Percentiles rank a stretch among this genome's conserved stretches.
Evolutionary conservation across 2,888 invertebrate genomes (phyloP).

Genomic region (Slavum lentiscoides): DNA sequence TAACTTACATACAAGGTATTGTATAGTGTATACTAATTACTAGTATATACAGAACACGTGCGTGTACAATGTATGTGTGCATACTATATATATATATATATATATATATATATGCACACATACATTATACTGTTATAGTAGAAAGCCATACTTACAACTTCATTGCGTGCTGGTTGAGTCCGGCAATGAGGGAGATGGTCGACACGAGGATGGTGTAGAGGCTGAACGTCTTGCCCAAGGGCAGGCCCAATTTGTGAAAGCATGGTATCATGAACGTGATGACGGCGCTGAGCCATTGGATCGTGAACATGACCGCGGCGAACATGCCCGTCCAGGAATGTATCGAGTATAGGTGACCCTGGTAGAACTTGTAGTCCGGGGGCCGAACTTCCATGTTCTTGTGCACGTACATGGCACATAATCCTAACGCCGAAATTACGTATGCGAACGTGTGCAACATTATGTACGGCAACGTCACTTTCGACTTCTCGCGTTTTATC

Average conservation of each 20-base stretch:
- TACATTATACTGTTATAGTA: too few relatives aligned
- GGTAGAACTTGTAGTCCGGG: not conserved
- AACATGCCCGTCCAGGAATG: constrained; percentile 29
- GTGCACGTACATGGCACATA: constrained; percentile 21
- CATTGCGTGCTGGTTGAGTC: constrained; percentile 21
- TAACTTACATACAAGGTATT: too few relatives aligned
- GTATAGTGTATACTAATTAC: too few relatives aligned
- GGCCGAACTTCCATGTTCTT: constrained; percentile 6
- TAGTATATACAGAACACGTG: too few relatives aligned
- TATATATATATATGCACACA: too few relatives aligned
- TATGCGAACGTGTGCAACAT: constrained; percentile 44
- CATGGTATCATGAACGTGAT: constrained; percentile 29
- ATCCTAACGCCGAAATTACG: constrained; percentile 11
- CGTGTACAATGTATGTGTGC: not conserved
- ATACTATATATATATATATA: too few relatives aligned
- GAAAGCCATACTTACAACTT: constrained; percentile 25
- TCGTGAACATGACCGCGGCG: constrained; percentile 8
- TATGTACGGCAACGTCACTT: constrained; percentile 11
- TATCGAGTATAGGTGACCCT: constrained; percentile 22
- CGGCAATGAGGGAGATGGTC: not conserved
- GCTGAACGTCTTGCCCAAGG: constrained; percentile 33
- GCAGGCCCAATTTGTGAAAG: constrained; percentile 11
- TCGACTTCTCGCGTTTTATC: constrained; percentile 21
- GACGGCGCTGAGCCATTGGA: constrained; percentile 31
- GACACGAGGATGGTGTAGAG: constrained; percentile 26